These are phyloP conservation scores for Percina caprodes DNA, from an alignment of 2,113 vertebrate genomes.

Conservation along the genomic window DNA sequence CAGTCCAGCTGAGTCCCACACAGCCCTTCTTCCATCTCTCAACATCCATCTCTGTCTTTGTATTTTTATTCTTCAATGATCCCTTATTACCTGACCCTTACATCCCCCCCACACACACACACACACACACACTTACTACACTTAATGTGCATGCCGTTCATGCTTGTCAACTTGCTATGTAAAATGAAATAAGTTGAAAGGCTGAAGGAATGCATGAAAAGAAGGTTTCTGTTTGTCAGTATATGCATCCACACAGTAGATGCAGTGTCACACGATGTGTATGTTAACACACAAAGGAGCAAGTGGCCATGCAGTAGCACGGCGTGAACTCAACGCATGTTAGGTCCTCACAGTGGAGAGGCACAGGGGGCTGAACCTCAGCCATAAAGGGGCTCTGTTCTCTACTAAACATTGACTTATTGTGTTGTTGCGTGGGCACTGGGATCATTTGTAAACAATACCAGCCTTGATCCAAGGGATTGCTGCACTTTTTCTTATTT, in stretches of 20 bases:
- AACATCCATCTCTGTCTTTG: slow-evolving; percentile 41
- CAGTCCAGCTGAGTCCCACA: slow-evolving; percentile 75
- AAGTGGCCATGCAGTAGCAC: slow-evolving; percentile 20
- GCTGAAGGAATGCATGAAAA: background rate
- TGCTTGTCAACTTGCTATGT: background rate
- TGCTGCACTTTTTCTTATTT: slow-evolving; percentile 36
- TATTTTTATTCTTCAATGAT: slow-evolving; percentile 28
- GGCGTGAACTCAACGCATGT: slow-evolving; percentile 56
- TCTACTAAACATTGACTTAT: slow-evolving; percentile 77
- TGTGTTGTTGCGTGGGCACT: slow-evolving; percentile 74
- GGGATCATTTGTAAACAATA: slow-evolving; percentile 82
- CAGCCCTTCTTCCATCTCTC: slow-evolving; percentile 53
- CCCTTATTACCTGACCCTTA: background rate
- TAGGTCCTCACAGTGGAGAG: slow-evolving; percentile 46
- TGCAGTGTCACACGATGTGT: slow-evolving; percentile 24
- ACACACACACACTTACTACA: background rate
- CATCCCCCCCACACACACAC: background rate
- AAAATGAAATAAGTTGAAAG: background rate
- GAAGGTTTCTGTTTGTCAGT: background rate
- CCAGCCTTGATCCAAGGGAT: slow-evolving; percentile 67
- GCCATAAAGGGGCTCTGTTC: slow-evolving; percentile 78
- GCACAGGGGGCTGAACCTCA: slow-evolving; percentile 58
- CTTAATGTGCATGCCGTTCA: background rate
- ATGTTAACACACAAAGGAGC: slow-evolving; percentile 37
- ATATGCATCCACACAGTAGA: slow-evolving; percentile 3